These are phyloP conservation scores for Trachythela sp. DNA, from an alignment of 64 coral and sea anemone species.

Conservation along the genomic window DNA sequence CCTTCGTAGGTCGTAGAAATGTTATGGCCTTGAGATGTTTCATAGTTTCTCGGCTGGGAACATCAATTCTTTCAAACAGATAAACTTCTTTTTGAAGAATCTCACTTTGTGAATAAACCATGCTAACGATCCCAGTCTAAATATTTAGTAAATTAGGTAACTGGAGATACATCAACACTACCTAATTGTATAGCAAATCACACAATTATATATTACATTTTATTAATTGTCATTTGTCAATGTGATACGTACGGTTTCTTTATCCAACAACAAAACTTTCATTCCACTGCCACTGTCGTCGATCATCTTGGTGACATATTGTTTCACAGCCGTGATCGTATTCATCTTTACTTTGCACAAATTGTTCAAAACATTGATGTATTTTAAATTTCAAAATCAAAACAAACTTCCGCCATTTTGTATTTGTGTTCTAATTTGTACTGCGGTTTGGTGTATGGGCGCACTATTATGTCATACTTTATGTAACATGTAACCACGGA, in stretches of 20 bases:
- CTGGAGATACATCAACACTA: neutral
- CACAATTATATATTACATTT: neutral
- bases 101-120: constrained; percentile 99
- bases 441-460: neutral
- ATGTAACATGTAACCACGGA: too few species aligned
- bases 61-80: constrained; percentile 90
- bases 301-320: constrained; percentile 95
- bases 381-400: neutral
- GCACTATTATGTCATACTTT: neutral
- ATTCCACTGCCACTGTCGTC: constrained; percentile 83
- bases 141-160: neutral
- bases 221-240: too few species aligned
- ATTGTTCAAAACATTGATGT: neutral
- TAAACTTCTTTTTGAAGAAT: constrained; percentile 98
- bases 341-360: constrained; percentile 49
- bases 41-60: constrained; percentile 82
- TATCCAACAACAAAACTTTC: constrained; percentile 97
- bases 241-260: constrained; percentile 69
- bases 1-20: constrained; percentile 86
- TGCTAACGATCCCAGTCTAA: constrained; percentile 91
- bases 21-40: constrained; percentile 94
- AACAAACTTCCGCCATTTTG: neutral
- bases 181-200: neutral
- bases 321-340: constrained; percentile 92
- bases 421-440: neutral